phyloP scores from a whole-genome alignment of 2,113 vertebrate species.

The Thymallus thymallus region DNA sequence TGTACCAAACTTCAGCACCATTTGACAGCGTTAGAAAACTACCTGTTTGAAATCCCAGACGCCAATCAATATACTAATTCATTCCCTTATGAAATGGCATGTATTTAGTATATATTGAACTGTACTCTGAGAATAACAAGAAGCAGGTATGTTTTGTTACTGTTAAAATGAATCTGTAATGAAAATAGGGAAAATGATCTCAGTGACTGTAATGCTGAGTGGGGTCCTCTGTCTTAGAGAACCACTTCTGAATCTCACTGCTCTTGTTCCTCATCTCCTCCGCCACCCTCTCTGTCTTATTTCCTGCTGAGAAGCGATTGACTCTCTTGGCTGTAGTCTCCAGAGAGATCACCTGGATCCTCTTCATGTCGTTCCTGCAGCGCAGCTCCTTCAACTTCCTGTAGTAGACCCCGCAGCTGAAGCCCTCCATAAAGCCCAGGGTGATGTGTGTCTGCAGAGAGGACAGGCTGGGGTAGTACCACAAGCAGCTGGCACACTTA shows the following conservation, averaged over 20 bases:
- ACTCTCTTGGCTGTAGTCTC: neutral
- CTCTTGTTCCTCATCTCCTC: neutral
- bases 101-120: neutral
- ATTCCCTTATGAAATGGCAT: neutral
- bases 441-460: conserved; percentile 7
- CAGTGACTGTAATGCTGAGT: neutral
- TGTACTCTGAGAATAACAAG: neutral
- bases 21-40: no score
- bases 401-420: conserved; percentile 18
- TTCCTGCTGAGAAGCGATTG: neutral
- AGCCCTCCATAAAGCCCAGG: conserved; percentile 9
- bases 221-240: conserved; percentile 1
- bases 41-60: no score
- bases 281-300: no score
- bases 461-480: conserved; percentile 10
- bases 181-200: neutral
- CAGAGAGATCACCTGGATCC: neutral
- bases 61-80: no score
- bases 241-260: neutral
- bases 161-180: neutral
- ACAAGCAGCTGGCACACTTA: conserved; percentile 13
- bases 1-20: no score
- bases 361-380: no score
- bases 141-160: neutral
- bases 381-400: conserved; percentile 10